Evolutionary conservation across 92 coral and sea anemone species (phyloP).

Genomic region (Epizoanthus ramosus): DNA sequence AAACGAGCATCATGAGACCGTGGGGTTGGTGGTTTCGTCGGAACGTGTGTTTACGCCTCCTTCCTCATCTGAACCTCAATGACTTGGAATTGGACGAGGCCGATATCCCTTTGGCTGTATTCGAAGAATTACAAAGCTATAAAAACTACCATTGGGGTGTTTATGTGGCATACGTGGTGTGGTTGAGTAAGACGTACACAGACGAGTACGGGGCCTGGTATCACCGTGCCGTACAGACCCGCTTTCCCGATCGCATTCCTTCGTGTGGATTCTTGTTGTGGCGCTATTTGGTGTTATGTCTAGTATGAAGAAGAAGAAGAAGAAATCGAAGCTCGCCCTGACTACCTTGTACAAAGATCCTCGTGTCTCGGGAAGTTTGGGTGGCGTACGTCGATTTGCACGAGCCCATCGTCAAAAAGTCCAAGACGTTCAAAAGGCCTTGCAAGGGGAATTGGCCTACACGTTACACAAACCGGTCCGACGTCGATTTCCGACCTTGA

Average conservation of each 20-base stretch:
- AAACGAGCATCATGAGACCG: too few species aligned
- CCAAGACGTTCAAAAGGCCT: neutral
- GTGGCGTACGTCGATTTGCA: neutral
- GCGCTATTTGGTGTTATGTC: slow-evolving; percentile 12
- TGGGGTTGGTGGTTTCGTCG: too few species aligned
- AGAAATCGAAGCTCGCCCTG: slow-evolving; percentile 3
- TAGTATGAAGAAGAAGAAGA: slow-evolving; percentile 27
- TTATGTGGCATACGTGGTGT: slow-evolving; percentile 21
- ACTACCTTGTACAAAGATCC: slow-evolving; percentile 20
- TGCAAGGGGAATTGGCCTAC: neutral
- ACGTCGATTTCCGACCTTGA: slow-evolving; percentile 12
- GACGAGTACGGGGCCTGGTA: slow-evolving; percentile 12
- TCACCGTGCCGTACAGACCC: slow-evolving; percentile 20
- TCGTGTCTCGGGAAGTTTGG: neutral
- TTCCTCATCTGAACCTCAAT: neutral
- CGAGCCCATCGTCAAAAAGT: slow-evolving; percentile 12
- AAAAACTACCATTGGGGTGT: slow-evolving; percentile 17
- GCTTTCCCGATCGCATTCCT: slow-evolving; percentile 5
- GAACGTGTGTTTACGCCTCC: too few species aligned
- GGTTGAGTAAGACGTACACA: slow-evolving; percentile 6
- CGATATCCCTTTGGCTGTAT: neutral
- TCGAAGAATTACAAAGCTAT: slow-evolving; percentile 12
- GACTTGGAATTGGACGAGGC: slow-evolving; percentile 8
- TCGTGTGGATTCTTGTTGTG: too few species aligned
- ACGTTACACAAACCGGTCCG: slow-evolving; percentile 35